Evolutionary conservation across 2,888 invertebrate genomes (phyloP).

Genomic region (Fragum sueziense): DNA sequence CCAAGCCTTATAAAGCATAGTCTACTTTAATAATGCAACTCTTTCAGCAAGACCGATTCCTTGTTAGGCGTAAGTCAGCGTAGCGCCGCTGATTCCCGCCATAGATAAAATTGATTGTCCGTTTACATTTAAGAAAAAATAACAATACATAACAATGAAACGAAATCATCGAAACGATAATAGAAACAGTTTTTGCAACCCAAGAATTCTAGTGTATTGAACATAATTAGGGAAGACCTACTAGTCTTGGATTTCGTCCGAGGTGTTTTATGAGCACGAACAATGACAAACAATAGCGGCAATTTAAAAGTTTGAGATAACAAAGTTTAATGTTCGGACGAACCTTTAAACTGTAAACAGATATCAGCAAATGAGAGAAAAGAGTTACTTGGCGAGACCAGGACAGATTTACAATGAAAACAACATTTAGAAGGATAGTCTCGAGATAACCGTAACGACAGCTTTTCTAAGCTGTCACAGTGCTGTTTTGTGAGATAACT

Average conservation of each 20-base stretch:
- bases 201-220: background rate
- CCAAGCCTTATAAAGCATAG: conserved; percentile 2
- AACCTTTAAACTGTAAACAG: background rate
- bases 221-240: background rate
- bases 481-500: too few relatives aligned
- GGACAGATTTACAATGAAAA: too few relatives aligned
- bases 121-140: background rate
- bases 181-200: background rate
- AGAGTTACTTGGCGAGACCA: background rate
- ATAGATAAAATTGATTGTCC: conserved; percentile 25
- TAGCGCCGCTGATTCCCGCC: conserved; percentile 25
- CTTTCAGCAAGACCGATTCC: conserved; percentile 21
- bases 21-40: conserved; percentile 15
- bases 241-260: background rate
- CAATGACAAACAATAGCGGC: conserved; percentile 1
- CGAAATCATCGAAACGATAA: background rate
- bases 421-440: too few relatives aligned
- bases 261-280: background rate
- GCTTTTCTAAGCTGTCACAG: too few relatives aligned
- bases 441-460: too few relatives aligned
- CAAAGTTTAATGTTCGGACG: background rate
- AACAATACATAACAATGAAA: background rate
- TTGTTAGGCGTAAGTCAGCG: background rate
- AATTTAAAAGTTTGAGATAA: background rate
- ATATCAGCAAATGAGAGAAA: background rate